These are phyloP conservation scores for Tetragnatha montana DNA, from an alignment of 2,888 invertebrate genomes.

Conservation along the genomic window DNA sequence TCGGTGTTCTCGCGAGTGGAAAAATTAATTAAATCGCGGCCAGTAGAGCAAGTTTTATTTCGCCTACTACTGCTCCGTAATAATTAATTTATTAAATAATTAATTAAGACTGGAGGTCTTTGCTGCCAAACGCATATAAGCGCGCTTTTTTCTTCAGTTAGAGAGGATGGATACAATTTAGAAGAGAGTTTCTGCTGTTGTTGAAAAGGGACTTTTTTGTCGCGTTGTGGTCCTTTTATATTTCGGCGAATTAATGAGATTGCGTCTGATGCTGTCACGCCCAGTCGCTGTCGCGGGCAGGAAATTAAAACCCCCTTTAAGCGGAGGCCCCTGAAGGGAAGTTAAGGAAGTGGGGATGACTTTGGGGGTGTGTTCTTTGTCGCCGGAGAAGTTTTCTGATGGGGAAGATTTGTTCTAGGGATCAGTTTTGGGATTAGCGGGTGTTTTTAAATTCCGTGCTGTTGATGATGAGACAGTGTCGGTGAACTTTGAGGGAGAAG, in stretches of 20 bases:
- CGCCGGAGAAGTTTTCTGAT: too few relatives aligned
- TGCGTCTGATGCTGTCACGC: slow-evolving; percentile 21
- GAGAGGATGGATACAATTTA: background rate
- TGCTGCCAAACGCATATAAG: background rate
- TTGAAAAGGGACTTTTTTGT: background rate
- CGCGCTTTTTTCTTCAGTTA: background rate
- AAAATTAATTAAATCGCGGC: slow-evolving; percentile 42
- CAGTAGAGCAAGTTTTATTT: background rate
- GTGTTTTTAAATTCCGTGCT: too few relatives aligned
- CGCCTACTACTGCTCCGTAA: slow-evolving; percentile 6
- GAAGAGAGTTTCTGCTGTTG: too few relatives aligned
- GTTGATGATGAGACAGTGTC: too few relatives aligned
- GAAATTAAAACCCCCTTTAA: slow-evolving; percentile 29
- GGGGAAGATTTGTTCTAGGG: too few relatives aligned
- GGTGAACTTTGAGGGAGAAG: too few relatives aligned
- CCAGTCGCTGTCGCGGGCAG: background rate
- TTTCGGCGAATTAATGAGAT: slow-evolving; percentile 58
- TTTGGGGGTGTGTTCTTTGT: too few relatives aligned
- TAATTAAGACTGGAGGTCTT: slow-evolving; percentile 26
- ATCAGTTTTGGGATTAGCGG: too few relatives aligned
- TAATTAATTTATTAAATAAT: slow-evolving; percentile 61
- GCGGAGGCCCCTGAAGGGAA: background rate
- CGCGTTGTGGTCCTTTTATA: background rate
- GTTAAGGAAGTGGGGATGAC: too few relatives aligned
- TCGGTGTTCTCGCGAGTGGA: slow-evolving; percentile 17